These are phyloP conservation scores for Chrysaora quinquecirrha DNA, from an alignment of 30 jellyfish, hydroid and myxozoan species.

Conservation along the genomic window DNA sequence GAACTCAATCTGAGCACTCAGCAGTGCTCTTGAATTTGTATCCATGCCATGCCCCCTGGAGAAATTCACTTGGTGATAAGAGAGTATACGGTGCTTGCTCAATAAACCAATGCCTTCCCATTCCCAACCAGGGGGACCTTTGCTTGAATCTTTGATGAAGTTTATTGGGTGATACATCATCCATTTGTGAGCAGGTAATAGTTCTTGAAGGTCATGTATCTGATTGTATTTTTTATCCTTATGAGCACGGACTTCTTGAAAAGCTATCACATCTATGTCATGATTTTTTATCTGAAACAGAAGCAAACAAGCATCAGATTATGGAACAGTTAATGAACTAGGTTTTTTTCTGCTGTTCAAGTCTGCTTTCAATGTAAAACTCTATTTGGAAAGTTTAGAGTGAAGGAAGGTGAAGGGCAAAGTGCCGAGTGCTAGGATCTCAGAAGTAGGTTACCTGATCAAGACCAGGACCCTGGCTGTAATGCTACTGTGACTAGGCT, in stretches of 20 bases:
- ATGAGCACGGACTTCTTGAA: constrained; percentile 88
- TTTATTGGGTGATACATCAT: constrained; percentile 61
- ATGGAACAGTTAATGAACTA: no score
- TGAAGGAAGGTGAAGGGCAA: no score
- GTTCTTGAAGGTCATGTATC: constrained; percentile 76
- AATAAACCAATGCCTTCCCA: constrained; percentile 82
- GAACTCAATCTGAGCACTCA: constrained; percentile 64
- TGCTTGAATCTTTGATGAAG: constrained; percentile 5
- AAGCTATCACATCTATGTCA: constrained; percentile 74
- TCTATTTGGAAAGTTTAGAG: no score
- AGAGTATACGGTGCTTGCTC: constrained; percentile 63
- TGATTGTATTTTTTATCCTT: constrained; percentile 57
- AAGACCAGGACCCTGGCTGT: no score
- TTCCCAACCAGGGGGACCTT: constrained; percentile 91
- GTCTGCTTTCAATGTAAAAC: no score
- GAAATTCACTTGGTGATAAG: constrained; percentile 53
- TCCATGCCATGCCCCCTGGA: constrained; percentile 49
- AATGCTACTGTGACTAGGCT: no score
- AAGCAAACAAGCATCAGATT: no score
- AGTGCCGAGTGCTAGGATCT: no score
- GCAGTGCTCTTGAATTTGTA: constrained; percentile 56
- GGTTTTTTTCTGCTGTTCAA: no score
- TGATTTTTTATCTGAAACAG: constrained; percentile 42
- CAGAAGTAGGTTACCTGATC: no score
- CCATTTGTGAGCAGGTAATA: constrained; percentile 67